These are phyloP conservation scores for Bombylius major DNA, from an alignment of 2,888 invertebrate genomes.

Conservation along the genomic window DNA sequence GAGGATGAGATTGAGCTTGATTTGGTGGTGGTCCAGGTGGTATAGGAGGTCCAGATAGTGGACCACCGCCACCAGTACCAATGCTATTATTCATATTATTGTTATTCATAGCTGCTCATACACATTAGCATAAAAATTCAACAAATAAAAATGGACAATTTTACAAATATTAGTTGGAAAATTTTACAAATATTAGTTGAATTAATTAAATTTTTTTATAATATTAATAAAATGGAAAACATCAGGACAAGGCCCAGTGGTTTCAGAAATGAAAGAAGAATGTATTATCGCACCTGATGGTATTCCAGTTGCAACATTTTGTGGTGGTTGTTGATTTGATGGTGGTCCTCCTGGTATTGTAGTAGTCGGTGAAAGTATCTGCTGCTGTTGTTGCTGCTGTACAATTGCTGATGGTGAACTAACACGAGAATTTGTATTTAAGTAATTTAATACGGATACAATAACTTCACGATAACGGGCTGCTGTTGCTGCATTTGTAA, in stretches of 20 bases:
- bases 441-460: slow-evolving; percentile 43
- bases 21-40: not conserved
- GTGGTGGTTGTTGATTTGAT: not conserved
- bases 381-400: not conserved
- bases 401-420: slow-evolving; percentile 9
- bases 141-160: not conserved
- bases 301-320: not conserved
- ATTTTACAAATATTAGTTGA: too few species aligned
- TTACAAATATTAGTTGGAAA: too few species aligned
- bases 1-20: not conserved
- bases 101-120: not conserved
- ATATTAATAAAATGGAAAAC: too few species aligned
- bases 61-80: not conserved
- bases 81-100: not conserved
- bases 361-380: slow-evolving; percentile 15
- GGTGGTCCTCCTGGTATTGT: not conserved
- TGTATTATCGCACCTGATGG: not conserved
- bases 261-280: not conserved
- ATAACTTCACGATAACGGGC: slow-evolving; percentile 60
- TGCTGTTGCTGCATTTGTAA: slow-evolving; percentile 60
- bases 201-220: too few species aligned
- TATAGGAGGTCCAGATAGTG: too few species aligned
- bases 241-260: not conserved
- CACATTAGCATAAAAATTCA: too few species aligned
- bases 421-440: slow-evolving; percentile 9